Conservation (phyloP, 1,140 invertebrate genomes). For the Apis florea region DNA sequence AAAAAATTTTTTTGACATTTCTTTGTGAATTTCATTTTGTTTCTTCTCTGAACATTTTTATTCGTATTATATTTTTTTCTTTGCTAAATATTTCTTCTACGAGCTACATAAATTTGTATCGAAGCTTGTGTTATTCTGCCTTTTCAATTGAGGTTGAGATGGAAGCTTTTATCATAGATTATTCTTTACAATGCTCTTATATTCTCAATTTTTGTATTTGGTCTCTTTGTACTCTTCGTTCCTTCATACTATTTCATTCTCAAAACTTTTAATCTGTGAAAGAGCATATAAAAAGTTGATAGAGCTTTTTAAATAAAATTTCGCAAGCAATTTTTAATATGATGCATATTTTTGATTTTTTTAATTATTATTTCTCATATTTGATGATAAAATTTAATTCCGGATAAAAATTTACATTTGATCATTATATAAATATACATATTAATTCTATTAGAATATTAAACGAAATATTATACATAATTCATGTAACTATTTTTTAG, state of each 20-base stretch:
- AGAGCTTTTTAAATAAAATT: neutral
- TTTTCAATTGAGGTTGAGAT: constrained; percentile 29
- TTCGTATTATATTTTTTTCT: neutral
- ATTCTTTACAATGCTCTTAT: constrained; percentile 17
- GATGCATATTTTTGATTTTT: neutral
- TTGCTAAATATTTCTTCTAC: neutral
- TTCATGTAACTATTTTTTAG: too few relatives aligned
- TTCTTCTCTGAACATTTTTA: neutral
- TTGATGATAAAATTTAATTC: too few relatives aligned
- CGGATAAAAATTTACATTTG: too few relatives aligned
- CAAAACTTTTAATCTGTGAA: neutral
- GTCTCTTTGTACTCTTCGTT: neutral
- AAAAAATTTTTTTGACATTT: too few relatives aligned
- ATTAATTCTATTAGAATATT: neutral
- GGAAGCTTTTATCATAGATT: constrained; percentile 32
- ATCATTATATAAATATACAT: neutral
- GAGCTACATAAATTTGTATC: constrained; percentile 6
- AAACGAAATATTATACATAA: neutral
- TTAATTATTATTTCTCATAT: neutral
- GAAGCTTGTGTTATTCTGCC: constrained; percentile 17
- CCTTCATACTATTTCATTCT: neutral
- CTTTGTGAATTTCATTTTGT: neutral
- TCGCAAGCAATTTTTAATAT: neutral
- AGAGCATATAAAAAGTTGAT: neutral
- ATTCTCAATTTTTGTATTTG: constrained; percentile 33